Percentiles rank a stretch among this genome's conserved stretches.
These are phyloP conservation scores for Eupithecia pulchellata DNA, from an alignment of 2,888 invertebrate genomes.

Conservation along the genomic window DNA sequence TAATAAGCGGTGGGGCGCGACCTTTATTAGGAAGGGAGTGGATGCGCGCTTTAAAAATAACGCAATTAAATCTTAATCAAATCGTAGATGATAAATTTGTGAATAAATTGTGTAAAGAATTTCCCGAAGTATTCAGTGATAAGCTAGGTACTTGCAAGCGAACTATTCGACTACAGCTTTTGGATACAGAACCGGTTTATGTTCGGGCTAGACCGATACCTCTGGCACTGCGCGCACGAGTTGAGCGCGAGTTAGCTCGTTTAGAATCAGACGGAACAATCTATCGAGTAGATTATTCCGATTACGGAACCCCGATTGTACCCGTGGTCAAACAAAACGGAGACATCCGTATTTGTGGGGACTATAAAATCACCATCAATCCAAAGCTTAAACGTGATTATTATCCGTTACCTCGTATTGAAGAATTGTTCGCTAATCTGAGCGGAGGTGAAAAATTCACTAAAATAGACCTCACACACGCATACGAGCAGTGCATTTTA, in stretches of 20 bases:
- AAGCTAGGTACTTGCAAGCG: not conserved
- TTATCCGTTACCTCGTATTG: conserved; percentile 22
- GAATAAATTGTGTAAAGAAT: not conserved
- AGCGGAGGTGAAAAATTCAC: conserved; percentile 14
- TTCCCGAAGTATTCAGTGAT: not conserved
- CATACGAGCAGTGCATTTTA: conserved; percentile 22
- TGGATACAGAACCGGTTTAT: not conserved
- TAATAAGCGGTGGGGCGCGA: not conserved
- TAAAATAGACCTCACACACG: conserved; percentile 23
- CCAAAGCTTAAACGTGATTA: conserved; percentile 14
- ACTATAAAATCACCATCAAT: conserved; percentile 29
- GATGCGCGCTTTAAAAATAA: conserved; percentile 3
- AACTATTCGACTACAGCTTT: not conserved
- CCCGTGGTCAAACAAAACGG: conserved; percentile 25
- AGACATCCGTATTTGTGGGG: conserved; percentile 11
- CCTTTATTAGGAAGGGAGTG: not conserved
- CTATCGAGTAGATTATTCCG: not conserved
- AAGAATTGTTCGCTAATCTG: conserved; percentile 17
- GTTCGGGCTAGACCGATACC: not conserved
- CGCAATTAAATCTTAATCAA: not conserved
- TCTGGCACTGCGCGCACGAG: not conserved
- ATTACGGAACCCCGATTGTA: conserved; percentile 21
- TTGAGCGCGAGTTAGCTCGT: not conserved
- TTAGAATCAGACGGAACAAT: not conserved
- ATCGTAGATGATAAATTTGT: not conserved